phyloP scores from a whole-genome alignment of 2,888 invertebrate genomes.

The Serrognathus titanus region DNA sequence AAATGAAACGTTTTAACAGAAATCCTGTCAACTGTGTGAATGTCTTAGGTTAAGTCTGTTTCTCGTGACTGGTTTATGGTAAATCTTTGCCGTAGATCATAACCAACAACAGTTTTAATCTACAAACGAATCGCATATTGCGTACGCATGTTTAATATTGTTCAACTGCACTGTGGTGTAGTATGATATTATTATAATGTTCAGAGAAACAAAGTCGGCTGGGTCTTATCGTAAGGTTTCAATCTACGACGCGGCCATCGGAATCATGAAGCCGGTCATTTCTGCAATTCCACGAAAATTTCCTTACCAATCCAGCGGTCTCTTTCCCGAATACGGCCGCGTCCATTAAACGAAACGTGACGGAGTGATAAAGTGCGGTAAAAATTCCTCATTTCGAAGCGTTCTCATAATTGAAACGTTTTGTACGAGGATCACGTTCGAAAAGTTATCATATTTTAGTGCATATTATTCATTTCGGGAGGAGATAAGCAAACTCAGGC shows the following conservation, averaged over 20 bases:
- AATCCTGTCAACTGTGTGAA: too few species aligned
- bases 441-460: slow-evolving; percentile 29
- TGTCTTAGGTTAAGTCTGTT: too few species aligned
- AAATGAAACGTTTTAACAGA: too few species aligned
- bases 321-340: not conserved
- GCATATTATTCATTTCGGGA: slow-evolving; percentile 29
- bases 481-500: slow-evolving; percentile 22
- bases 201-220: not conserved
- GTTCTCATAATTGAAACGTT: slow-evolving; percentile 28
- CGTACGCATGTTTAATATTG: too few species aligned
- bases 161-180: too few species aligned
- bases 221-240: not conserved
- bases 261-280: not conserved
- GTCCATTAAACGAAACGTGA: not conserved
- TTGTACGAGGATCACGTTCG: slow-evolving; percentile 26
- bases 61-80: too few species aligned
- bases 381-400: not conserved
- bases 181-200: not conserved
- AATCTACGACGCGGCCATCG: slow-evolving; percentile 1
- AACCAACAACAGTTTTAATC: too few species aligned
- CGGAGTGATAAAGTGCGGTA: not conserved
- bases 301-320: not conserved
- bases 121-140: too few species aligned
- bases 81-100: too few species aligned
- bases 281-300: not conserved